These are phyloP conservation scores for Myrmophylax atrothorax DNA, from an alignment of 2,113 vertebrate species.

Conservation along the genomic window DNA sequence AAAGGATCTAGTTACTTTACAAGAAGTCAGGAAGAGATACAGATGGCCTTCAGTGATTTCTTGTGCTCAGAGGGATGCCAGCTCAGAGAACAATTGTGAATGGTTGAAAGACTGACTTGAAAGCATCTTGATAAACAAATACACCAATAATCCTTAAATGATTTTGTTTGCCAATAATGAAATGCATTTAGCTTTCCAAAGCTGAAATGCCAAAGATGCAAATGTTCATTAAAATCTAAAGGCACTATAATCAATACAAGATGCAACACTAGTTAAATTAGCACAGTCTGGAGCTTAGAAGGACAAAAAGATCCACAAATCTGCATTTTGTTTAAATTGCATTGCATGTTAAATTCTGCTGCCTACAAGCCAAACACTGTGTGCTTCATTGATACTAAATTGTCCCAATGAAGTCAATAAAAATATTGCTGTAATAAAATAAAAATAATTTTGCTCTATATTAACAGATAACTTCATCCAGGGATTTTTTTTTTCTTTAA, in stretches of 20 bases:
- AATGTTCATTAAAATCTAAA: conserved; percentile 13
- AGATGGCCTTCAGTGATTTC: conserved; percentile 23
- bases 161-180: neutral
- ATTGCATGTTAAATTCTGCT: neutral
- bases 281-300: neutral
- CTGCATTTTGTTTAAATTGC: neutral
- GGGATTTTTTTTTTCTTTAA: neutral
- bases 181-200: neutral
- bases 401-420: neutral
- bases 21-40: neutral
- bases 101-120: neutral
- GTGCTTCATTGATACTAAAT: neutral
- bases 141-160: neutral
- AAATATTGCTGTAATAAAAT: neutral
- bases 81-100: conserved; percentile 36
- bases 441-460: neutral
- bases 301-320: neutral
- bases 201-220: neutral
- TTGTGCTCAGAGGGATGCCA: neutral
- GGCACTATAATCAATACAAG: neutral
- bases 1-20: conserved; percentile 2
- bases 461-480: neutral
- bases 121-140: conserved; percentile 45
- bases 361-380: neutral
- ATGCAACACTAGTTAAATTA: neutral